Percentiles rank a stretch among this genome's conserved stretches.
phyloP scores from a whole-genome alignment of 2,888 invertebrate genomes.

The Syrphus vitripennis region DNA sequence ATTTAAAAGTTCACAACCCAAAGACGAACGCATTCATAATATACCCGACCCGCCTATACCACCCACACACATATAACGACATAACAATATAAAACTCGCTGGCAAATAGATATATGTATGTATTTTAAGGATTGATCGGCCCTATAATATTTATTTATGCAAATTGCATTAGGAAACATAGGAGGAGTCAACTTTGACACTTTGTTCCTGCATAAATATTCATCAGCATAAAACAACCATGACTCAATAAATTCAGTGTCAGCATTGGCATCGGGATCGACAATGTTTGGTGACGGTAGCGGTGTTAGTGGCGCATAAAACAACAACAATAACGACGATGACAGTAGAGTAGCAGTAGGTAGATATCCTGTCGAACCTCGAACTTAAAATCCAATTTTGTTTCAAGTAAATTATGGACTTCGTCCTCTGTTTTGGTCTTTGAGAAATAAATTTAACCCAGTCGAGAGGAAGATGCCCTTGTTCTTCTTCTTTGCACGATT shows the following conservation, averaged over 20 bases:
- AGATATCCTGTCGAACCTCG: constrained; percentile 46
- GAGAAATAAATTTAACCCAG: constrained; percentile 24
- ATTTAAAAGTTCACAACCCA: constrained; percentile 23
- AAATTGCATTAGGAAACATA: constrained; percentile 66
- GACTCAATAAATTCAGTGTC: constrained; percentile 62
- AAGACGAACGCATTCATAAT: background rate
- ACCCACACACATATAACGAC: background rate
- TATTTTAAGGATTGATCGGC: constrained; percentile 62
- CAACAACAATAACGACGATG: background rate
- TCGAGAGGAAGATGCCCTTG: background rate
- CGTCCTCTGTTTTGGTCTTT: constrained; percentile 7
- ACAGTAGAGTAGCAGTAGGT: background rate
- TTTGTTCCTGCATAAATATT: constrained; percentile 67
- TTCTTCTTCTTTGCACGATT: background rate
- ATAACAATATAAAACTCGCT: background rate
- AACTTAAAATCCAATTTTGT: constrained; percentile 52
- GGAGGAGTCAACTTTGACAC: constrained; percentile 69
- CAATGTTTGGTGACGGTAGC: background rate
- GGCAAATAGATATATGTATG: no score
- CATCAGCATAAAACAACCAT: constrained; percentile 54
- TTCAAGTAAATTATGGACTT: constrained; percentile 43
- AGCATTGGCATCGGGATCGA: background rate
- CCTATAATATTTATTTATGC: constrained; percentile 65
- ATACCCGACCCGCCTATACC: background rate
- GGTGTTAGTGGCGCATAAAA: background rate